A percentile compares a stretch with the other conserved stretches of the same genome.
These are phyloP conservation scores for Microctenopoma lineatum DNA, from an alignment of 2,797 vertebrate genomes.

Conservation along the genomic window DNA sequence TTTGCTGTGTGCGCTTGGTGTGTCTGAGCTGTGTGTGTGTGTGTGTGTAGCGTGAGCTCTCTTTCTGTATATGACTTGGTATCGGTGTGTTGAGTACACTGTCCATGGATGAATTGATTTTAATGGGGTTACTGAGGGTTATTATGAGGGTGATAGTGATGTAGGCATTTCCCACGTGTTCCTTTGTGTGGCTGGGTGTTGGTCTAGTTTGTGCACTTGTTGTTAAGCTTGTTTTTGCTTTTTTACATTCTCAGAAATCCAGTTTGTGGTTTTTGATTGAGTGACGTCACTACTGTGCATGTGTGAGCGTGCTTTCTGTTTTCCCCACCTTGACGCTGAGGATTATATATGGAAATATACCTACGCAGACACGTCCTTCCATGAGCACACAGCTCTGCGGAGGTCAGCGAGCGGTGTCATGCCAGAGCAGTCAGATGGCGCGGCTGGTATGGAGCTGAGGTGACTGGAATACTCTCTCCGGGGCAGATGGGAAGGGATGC, in stretches of 20 bases:
- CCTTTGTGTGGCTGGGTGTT: neutral
- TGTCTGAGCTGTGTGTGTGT: slow-evolving; percentile 17
- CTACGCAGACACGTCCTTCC: neutral
- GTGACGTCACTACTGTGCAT: neutral
- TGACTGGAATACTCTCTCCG: slow-evolving; percentile 39
- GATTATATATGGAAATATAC: slow-evolving; percentile 5
- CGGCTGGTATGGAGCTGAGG: slow-evolving; percentile 42
- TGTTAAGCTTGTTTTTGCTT: slow-evolving; percentile 9
- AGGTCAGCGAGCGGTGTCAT: slow-evolving; percentile 9
- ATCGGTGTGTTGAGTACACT: slow-evolving; percentile 14
- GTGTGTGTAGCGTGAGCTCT: slow-evolving; percentile 11
- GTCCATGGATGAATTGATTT: slow-evolving; percentile 55
- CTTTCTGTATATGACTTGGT: neutral
- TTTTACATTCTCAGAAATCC: slow-evolving; percentile 27
- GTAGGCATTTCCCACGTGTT: slow-evolving; percentile 19
- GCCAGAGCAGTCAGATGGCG: slow-evolving; percentile 55
- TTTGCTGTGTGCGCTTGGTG: slow-evolving; percentile 32
- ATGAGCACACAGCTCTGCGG: neutral
- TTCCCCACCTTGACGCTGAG: neutral
- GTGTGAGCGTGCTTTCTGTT: neutral
- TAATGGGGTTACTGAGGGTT: slow-evolving; percentile 46
- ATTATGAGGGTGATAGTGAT: slow-evolving; percentile 36
- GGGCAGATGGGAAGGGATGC: slow-evolving; percentile 58
- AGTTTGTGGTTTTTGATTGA: slow-evolving; percentile 2
- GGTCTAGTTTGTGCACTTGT: slow-evolving; percentile 13